Conservation (phyloP, 2,888 invertebrate genomes). For the Lapara coniferarum region DNA sequence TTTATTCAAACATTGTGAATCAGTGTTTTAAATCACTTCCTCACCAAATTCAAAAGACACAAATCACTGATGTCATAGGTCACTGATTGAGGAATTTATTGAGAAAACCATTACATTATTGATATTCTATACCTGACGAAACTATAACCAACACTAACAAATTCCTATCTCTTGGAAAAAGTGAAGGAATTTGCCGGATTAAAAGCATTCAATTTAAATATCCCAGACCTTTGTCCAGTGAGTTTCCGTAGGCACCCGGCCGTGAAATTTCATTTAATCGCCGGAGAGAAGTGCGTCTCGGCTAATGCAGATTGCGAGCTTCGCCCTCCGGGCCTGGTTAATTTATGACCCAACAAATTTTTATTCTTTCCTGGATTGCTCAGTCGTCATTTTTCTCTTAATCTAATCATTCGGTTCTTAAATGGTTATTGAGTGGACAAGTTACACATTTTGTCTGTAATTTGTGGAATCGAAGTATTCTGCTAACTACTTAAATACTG, state of each 20-base stretch:
- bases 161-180: conserved; percentile 54
- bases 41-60: too few species aligned
- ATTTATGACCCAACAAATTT: conserved; percentile 81
- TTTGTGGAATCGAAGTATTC: too few species aligned
- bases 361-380: conserved; percentile 77
- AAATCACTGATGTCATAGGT: too few species aligned
- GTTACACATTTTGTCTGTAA: conserved; percentile 6
- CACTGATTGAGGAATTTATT: too few species aligned
- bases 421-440: conserved; percentile 14
- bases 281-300: conserved; percentile 77
- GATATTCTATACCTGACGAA: conserved; percentile 5
- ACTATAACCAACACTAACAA: conserved; percentile 43
- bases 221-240: conserved; percentile 76
- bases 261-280: conserved; percentile 82
- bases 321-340: conserved; percentile 68
- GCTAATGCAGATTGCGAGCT: conserved; percentile 80
- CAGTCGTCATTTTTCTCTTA: conserved; percentile 66
- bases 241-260: conserved; percentile 73
- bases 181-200: conserved; percentile 63
- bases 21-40: too few species aligned
- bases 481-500: too few species aligned
- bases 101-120: background rate
- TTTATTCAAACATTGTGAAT: too few species aligned
- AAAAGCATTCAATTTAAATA: conserved; percentile 79
- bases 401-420: conserved; percentile 16